A percentile compares a stretch with the other conserved stretches of the same genome.
Conservation (phyloP, 2,113 vertebrate species). For the Colinus virginianus region DNA sequence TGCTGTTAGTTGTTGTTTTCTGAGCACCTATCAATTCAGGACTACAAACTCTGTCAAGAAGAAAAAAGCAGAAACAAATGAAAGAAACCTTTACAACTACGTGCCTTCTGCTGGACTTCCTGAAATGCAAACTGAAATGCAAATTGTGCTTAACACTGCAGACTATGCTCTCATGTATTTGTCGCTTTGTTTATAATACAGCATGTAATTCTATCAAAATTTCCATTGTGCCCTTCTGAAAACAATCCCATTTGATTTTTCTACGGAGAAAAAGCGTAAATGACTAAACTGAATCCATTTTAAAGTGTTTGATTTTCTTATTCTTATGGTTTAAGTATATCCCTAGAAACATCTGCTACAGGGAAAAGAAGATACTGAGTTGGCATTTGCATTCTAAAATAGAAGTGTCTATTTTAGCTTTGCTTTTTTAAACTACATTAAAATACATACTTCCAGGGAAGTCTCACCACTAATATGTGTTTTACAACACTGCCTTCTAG, state of each 20-base stretch:
- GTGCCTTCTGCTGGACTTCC: background rate
- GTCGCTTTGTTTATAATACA: background rate
- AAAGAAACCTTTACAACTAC: background rate
- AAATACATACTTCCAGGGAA: slow-evolving; percentile 20
- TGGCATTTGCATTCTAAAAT: slow-evolving; percentile 26
- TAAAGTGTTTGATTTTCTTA: slow-evolving; percentile 5
- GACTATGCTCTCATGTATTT: background rate
- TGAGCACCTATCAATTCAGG: background rate
- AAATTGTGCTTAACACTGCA: background rate
- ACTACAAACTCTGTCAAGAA: background rate
- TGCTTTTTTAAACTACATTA: slow-evolving; percentile 12
- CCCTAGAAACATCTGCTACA: background rate
- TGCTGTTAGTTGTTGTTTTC: background rate
- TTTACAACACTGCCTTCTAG: slow-evolving; percentile 69
- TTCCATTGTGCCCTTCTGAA: background rate
- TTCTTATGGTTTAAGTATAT: background rate
- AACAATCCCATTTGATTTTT: background rate
- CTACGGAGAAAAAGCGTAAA: background rate
- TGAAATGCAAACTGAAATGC: background rate
- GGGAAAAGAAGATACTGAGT: background rate
- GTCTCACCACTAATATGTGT: slow-evolving; percentile 1
- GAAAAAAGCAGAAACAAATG: background rate
- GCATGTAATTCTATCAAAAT: background rate
- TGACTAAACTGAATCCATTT: background rate
- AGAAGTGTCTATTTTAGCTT: slow-evolving; percentile 28